Evolutionary conservation across 2,888 invertebrate species (phyloP), one percentile per base, ranked within the genome.

Genomic region (Sisyra terminalis): DNA sequence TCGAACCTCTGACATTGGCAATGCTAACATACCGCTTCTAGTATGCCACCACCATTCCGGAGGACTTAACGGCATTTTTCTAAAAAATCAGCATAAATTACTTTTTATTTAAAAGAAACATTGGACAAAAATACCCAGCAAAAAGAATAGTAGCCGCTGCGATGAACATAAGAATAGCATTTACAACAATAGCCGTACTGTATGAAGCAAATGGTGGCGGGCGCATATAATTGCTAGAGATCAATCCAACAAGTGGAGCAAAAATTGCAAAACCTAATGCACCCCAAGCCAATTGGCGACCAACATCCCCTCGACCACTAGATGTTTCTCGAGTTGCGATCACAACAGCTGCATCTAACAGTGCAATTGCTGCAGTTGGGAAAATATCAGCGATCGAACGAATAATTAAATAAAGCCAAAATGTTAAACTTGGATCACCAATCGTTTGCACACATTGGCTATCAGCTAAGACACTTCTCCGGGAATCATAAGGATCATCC

Each of bases 11-110:
- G 76, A 83, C 81, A 84, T 78, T n/a, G 84, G 84, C 55, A 83
- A 65, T 8, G 84, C 77, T 44, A 84, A 55, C 62, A 79, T 73
- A 31, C 83, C 84, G 8, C 79, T 78, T 52, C 79, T 70, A 2
- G 84, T 84, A 54, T 84, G 83, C 84, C 84, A 85, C 83, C 83
- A 85, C 84, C 85, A 84, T 60, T 85, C 85, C 1, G 84, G 83
- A 1, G 84, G 81, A 52, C 81, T 80, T 8, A 85, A 60, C 1
- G 84, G 84, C 79, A 84, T 84, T 49, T 70, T 69, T 3, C 74
- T 75, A 46, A 29, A 57, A 54, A 49, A 49, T 34, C 46, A 37
- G 36, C 31, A 13, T 17, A 44, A 46, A 32, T 34, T 35, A 37
- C 16, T 34, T 11, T 9, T 9, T 9, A 11, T 8, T 13, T 29